A percentile compares a stretch with the other conserved stretches of the same genome.
These are phyloP conservation scores for Prietella phreatophila DNA, from an alignment of 2,113 vertebrate species.

Conservation along the genomic window DNA sequence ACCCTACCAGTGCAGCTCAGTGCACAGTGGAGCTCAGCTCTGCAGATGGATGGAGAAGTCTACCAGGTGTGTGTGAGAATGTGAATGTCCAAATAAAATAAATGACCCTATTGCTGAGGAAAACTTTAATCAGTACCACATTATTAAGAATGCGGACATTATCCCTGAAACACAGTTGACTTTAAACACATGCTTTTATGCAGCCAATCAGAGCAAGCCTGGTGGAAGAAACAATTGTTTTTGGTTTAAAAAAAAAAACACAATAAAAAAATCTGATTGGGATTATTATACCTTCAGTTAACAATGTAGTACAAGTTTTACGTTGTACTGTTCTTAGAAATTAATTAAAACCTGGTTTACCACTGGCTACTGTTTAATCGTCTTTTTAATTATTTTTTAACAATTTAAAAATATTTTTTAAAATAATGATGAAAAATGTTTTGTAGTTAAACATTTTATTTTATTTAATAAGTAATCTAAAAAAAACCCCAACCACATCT, in stretches of 20 bases:
- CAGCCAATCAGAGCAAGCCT: not conserved
- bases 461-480: not conserved
- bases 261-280: not conserved
- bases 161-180: not conserved
- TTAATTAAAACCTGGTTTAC: not conserved
- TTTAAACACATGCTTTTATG: not conserved
- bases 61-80: slow-evolving; percentile 78
- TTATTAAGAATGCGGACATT: not conserved
- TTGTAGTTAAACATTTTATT: not conserved
- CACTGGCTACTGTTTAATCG: not conserved
- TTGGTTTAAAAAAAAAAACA: not conserved
- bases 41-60: slow-evolving; percentile 72
- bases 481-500: too few species aligned
- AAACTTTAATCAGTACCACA: not conserved
- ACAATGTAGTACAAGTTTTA: not conserved
- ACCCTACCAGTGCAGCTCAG: slow-evolving; percentile 85
- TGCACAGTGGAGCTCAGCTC: slow-evolving; percentile 79
- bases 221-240: not conserved
- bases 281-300: not conserved
- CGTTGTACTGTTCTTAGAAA: not conserved
- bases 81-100: not conserved
- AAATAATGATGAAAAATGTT: not conserved
- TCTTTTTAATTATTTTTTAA: not conserved
- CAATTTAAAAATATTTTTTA: not conserved
- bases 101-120: not conserved